These are phyloP conservation scores for Pandemis corylana DNA, from an alignment of 2,888 invertebrate genomes.

Conservation along the genomic window DNA sequence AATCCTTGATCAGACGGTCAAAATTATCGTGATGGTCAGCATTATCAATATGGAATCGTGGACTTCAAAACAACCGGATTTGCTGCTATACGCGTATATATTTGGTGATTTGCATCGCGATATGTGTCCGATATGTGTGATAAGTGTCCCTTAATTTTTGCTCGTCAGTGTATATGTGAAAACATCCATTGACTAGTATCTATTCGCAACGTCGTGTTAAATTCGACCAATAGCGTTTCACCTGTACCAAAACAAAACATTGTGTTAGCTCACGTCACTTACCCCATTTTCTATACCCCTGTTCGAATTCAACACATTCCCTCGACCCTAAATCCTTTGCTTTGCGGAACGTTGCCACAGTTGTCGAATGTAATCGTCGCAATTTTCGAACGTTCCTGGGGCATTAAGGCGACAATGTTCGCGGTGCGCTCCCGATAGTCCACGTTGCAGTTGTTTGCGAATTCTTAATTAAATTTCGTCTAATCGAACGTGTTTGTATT, in stretches of 20 bases:
- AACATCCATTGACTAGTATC: too few species aligned
- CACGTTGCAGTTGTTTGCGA: conserved; percentile 21
- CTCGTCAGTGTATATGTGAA: too few species aligned
- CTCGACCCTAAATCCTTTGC: conserved; percentile 13
- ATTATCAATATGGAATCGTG: too few species aligned
- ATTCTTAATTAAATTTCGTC: conserved; percentile 27
- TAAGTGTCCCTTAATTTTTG: too few species aligned
- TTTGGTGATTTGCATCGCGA: too few species aligned
- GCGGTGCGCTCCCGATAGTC: conserved; percentile 16
- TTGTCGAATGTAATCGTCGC: conserved; percentile 26
- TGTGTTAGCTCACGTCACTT: conserved; percentile 2
- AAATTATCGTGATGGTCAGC: too few species aligned
- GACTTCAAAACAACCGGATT: too few species aligned
- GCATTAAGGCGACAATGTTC: conserved; percentile 31
- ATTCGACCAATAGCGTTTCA: neutral
- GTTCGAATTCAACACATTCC: conserved; percentile 22
- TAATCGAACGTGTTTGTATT: neutral
- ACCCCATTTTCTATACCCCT: conserved; percentile 12
- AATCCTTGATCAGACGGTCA: too few species aligned
- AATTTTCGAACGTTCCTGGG: conserved; percentile 27
- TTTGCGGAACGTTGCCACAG: conserved; percentile 13
- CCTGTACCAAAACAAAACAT: conserved; percentile 3
- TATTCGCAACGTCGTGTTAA: neutral
- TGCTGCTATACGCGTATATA: too few species aligned
- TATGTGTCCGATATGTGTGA: too few species aligned